Conservation (phyloP, 2,797 vertebrate genomes). For the Sebastes minor region DNA sequence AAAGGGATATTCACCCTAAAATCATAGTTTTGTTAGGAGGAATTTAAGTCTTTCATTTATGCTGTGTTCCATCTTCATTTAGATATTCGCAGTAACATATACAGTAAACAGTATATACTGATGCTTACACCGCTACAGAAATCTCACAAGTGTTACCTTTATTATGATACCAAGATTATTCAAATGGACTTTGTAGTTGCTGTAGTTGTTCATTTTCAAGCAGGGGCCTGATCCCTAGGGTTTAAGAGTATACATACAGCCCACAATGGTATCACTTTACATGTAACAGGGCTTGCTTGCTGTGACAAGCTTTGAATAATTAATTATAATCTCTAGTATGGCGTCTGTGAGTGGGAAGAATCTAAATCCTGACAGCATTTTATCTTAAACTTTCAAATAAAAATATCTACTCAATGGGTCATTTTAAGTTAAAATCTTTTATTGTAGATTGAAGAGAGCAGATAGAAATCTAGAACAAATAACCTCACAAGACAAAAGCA, state of each 20-base stretch:
- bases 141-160: background rate
- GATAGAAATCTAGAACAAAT: constrained; percentile 44
- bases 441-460: constrained; percentile 55
- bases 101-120: background rate
- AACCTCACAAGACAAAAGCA: constrained; percentile 24
- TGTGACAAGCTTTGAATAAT: constrained; percentile 6
- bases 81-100: background rate
- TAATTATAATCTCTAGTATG: background rate
- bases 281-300: background rate
- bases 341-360: background rate
- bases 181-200: background rate
- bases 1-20: too few species aligned
- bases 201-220: background rate
- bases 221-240: background rate
- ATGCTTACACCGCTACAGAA: background rate
- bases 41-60: background rate
- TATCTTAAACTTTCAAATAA: background rate
- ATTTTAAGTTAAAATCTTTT: constrained; percentile 52
- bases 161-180: background rate
- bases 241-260: background rate
- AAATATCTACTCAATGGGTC: background rate
- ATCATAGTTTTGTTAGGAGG: background rate
- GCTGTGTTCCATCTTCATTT: background rate
- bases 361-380: background rate
- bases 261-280: background rate